These are phyloP conservation scores for Synanceia verrucosa DNA, from an alignment of 2,797 vertebrate genomes.

Conservation along the genomic window DNA sequence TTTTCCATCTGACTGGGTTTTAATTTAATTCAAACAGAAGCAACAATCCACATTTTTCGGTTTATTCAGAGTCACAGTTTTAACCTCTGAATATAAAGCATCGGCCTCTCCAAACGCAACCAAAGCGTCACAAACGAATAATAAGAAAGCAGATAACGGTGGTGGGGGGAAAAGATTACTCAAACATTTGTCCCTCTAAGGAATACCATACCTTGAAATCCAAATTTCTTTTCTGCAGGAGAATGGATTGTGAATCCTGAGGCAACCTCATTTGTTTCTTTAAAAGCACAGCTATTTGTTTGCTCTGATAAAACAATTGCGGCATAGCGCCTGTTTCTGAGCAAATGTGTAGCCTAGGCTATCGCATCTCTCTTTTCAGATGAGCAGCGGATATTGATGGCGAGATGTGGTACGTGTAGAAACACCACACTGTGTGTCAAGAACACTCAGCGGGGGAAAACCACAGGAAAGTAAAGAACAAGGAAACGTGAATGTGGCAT, in stretches of 20 bases:
- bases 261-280: slow-evolving; percentile 42
- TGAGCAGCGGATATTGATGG: slow-evolving; percentile 36
- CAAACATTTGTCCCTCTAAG: slow-evolving; percentile 24
- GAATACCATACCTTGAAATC: slow-evolving; percentile 25
- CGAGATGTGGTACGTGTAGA: slow-evolving; percentile 18
- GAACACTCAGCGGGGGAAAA: slow-evolving; percentile 17
- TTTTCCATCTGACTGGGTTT: slow-evolving; percentile 44
- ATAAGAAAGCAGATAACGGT: neutral
- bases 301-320: slow-evolving; percentile 41
- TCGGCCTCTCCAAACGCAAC: neutral
- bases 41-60: slow-evolving; percentile 16
- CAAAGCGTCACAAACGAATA: neutral
- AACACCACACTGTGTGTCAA: slow-evolving; percentile 32
- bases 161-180: slow-evolving; percentile 23
- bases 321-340: slow-evolving; percentile 7
- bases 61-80: slow-evolving; percentile 10
- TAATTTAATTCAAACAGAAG: slow-evolving; percentile 37
- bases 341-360: slow-evolving; percentile 16
- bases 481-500: slow-evolving; percentile 11
- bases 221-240: slow-evolving; percentile 1
- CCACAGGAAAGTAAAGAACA: slow-evolving; percentile 34
- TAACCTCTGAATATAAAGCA: slow-evolving; percentile 16
- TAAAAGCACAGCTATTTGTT: slow-evolving; percentile 50
- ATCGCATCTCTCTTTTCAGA: slow-evolving; percentile 25
- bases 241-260: slow-evolving; percentile 17